Evolutionary conservation across 2,113 vertebrate species (phyloP), one percentile per base, ranked within the genome.

Genomic region (Chaenocephalus aceratus): DNA sequence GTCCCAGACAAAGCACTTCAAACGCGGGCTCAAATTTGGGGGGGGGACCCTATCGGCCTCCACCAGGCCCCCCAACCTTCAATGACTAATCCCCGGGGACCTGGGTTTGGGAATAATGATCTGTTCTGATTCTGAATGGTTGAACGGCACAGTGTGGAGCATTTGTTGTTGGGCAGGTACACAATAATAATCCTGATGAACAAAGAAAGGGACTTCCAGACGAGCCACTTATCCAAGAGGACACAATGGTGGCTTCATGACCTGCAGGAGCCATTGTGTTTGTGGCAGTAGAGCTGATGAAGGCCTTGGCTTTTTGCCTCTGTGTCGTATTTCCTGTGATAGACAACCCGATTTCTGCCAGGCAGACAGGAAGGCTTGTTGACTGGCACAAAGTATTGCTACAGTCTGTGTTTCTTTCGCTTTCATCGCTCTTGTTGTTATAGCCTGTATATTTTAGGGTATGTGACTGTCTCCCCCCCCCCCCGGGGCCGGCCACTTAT

Each of bases 1-100:
- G 49, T 60, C 84, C 88, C 88, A 92, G 81, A 94, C 93, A 94
- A 94, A 94, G 93, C 88, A 94, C 91, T 93, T 94, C 91, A 94
- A 93, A 93, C 82, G 15, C 36, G 18, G 88, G 81, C 86, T 80
- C 71, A 84, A 87, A 88, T 87, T 88, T 70, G 6, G 1, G 65
- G 65, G 30, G 78, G 75, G 66, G 3, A 46, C 69, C 52, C 81
- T 92, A 90, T 93, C 86, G 69, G 63, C 65, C 88, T 83, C 75
- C n/a, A 75, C 69, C 91, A 91, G 79, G 59, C 80, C 86, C 74
- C 83, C 72, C 36, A 80, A 64, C 75, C 77, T 76, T 70, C 34
- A 82, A 86, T 80, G 81, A 86, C 80, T 92, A 88, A 81, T 86
- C 92, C 89, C 73, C 62, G 23, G 90, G 82, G 92, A 91, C 86